Base-by-base conservation (phyloP, 2,113 vertebrate species). In the Leiothrix lutea region DNA sequence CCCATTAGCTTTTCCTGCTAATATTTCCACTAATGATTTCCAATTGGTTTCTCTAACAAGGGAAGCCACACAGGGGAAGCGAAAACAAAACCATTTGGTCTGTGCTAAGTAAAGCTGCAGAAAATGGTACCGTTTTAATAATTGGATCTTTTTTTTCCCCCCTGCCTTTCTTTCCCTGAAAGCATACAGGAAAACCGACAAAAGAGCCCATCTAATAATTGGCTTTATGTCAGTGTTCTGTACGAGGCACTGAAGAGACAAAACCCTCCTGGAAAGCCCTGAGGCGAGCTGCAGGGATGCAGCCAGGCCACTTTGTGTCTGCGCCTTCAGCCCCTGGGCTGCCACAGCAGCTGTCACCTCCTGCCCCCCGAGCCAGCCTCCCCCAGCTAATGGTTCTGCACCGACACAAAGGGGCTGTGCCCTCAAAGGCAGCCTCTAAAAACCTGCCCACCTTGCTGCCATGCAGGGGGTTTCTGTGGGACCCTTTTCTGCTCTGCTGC, bases 1-100 rank as follows among this genome's bases (percentile, higher is more conserved):
- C 25, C 64, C 62, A 89, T 92, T 92, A 83, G 69, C 65, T 67
- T 90, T 80, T 38, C 57, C 23, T 85, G 31, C 91, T 94, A 90
- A 70, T 83, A 86, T 88, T 92, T 78, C 79, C 53, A 38, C 64
- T 96, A 96, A 97, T 91, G 93, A 81, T 80, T 95, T 96, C 85
- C 94, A 91, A 91, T 94, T 40, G 88, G 44, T 60, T 93, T 78
- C 56, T 81, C 71, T 66, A 92, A 75, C 7, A 57, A 87, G 61
- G 17, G 48, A 65, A 93, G 48, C 74, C 73, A 85, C 75, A 65
- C 45, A 57, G 80, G 73, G 36, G 40, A 72, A 69, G 51, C 1
- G 14, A 77, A 54, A 82, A 66, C 86, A 91, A 71, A 70, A 6
- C 54, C 9, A 0, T 80, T 82, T 31, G 9, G 10, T 64, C 51